phyloP scores from a whole-genome alignment of 1,140 invertebrate genomes.

The Drosophila subobscura region DNA sequence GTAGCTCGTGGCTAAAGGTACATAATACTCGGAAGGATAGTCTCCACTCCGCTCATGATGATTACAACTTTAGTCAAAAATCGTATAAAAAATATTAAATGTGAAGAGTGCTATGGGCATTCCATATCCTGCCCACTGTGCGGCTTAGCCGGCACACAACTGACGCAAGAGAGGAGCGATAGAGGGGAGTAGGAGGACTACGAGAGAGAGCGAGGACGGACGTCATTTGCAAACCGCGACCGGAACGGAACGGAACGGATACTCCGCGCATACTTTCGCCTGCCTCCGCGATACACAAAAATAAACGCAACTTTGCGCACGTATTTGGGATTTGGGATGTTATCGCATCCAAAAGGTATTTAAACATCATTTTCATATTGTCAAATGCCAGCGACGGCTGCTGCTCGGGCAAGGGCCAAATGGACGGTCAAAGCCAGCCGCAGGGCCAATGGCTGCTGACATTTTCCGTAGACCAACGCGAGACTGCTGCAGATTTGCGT shows the following conservation, averaged over 20 bases:
- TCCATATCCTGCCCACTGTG: constrained; percentile 21
- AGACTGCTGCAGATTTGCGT: neutral
- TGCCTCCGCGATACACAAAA: constrained; percentile 51
- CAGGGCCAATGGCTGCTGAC: constrained; percentile 32
- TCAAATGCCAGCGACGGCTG: neutral
- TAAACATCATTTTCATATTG: constrained; percentile 73
- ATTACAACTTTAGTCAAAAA: too few species aligned
- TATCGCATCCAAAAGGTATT: constrained; percentile 55
- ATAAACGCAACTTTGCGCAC: constrained; percentile 66
- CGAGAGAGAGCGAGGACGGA: neutral
- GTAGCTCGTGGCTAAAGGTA: too few species aligned
- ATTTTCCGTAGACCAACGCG: constrained; percentile 45
- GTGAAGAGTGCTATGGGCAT: too few species aligned
- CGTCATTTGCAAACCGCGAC: constrained; percentile 34
- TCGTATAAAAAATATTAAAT: too few species aligned
- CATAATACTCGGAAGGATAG: too few species aligned
- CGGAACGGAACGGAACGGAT: too few species aligned
- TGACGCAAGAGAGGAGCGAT: constrained; percentile 5
- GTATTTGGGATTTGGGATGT: constrained; percentile 70
- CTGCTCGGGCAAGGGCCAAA: constrained; percentile 18
- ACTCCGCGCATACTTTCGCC: constrained; percentile 48
- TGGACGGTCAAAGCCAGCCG: constrained; percentile 35
- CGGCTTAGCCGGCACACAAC: constrained; percentile 33
- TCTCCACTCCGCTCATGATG: too few species aligned
- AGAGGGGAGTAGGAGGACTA: neutral